These are phyloP conservation scores for Antigone vipio DNA, from an alignment of 2,113 vertebrate species.

Conservation along the genomic window DNA sequence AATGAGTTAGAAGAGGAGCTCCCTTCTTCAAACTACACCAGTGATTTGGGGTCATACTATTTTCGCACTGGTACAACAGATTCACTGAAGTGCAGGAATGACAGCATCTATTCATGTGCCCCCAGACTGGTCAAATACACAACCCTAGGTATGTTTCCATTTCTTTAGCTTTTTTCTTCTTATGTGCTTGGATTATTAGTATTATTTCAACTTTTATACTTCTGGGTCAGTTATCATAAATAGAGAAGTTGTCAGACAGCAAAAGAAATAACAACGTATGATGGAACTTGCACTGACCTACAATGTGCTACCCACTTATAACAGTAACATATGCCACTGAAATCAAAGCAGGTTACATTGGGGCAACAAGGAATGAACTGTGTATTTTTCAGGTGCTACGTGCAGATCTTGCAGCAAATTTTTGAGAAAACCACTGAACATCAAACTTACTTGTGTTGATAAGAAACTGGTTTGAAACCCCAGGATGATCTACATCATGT, in stretches of 20 bases:
- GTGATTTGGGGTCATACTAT: not conserved
- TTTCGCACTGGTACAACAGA: not conserved
- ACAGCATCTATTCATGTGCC: not conserved
- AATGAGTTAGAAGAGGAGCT: not conserved
- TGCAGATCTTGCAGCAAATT: not conserved
- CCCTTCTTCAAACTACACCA: not conserved
- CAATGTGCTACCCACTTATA: not conserved
- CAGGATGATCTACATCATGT: slow-evolving; percentile 98
- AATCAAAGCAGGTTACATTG: not conserved
- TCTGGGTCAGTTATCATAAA: not conserved
- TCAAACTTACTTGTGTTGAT: slow-evolving; percentile 97
- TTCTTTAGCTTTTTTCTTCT: not conserved
- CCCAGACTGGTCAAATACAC: not conserved
- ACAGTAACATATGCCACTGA: not conserved
- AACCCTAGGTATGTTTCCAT: not conserved
- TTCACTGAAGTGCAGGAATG: not conserved
- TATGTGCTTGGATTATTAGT: not conserved
- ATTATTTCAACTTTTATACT: not conserved
- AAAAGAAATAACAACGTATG: not conserved
- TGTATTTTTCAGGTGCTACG: not conserved
- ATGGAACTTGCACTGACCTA: not conserved
- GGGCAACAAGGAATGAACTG: not conserved
- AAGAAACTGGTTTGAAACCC: slow-evolving; percentile 99
- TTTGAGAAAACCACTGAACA: not conserved
- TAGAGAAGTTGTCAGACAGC: not conserved